Percentiles rank a stretch among this genome's conserved stretches.
Evolutionary conservation across 1,140 invertebrate species (phyloP).

Genomic region (Antheraea mylitta): DNA sequence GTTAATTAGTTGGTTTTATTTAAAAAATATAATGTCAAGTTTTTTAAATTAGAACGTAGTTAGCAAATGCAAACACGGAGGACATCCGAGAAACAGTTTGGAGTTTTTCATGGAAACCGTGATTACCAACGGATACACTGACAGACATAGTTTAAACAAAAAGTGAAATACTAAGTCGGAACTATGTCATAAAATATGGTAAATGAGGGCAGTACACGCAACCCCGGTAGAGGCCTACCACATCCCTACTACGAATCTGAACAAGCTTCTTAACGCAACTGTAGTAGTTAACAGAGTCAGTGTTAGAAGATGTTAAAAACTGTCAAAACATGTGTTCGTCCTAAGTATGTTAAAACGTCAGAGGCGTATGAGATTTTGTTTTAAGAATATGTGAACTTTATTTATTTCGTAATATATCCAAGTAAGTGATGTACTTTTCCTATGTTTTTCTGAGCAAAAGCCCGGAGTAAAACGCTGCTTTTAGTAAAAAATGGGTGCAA

Average conservation of each 20-base stretch:
- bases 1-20: too few relatives aligned
- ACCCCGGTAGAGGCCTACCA: constrained; percentile 15
- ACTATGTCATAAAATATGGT: constrained; percentile 65
- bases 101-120: constrained; percentile 21
- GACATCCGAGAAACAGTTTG: neutral
- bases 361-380: too few relatives aligned
- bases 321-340: too few relatives aligned
- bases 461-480: too few relatives aligned
- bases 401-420: too few relatives aligned
- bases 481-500: too few relatives aligned
- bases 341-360: too few relatives aligned
- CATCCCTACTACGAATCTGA: neutral
- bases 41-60: too few relatives aligned
- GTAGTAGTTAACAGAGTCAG: neutral
- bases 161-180: constrained; percentile 64
- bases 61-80: neutral
- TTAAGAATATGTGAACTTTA: too few relatives aligned
- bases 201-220: constrained; percentile 51
- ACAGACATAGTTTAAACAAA: constrained; percentile 65
- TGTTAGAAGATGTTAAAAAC: neutral
- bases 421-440: too few relatives aligned
- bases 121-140: constrained; percentile 44
- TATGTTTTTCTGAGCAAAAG: too few relatives aligned
- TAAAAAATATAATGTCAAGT: too few relatives aligned
- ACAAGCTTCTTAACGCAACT: neutral